Base-by-base conservation (phyloP, 1,140 invertebrate genomes). In the Ladona fulva region DNA sequence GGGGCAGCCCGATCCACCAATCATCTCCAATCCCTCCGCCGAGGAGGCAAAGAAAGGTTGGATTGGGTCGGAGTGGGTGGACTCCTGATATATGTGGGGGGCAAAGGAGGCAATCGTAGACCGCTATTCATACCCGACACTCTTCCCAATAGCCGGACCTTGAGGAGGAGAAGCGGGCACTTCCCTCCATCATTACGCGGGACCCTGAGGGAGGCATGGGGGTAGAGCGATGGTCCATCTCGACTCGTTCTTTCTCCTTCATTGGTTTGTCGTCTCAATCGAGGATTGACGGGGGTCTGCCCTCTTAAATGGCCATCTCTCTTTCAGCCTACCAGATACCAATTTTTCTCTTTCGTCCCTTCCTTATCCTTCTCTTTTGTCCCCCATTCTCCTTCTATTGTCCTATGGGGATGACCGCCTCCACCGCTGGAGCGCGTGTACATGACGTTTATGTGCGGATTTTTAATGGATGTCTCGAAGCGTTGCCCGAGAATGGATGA, bases 261-360 rank as follows among this genome's bases (percentile, higher is more conserved):
- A 66, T 66, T 66, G 52, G 16, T 66, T 66, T 66, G 52, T 66
- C 52, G 52, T 66, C 52, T 66, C 52, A 66, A 66, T 66, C 52
- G 52, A 5, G 16, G 3, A 66, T 66, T 66, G 52, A 12, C 52
- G 52, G 44, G 10, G 10, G 44, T 19, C n/a, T 19, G 52, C 52
- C 52, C 52, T 22, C 52, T 66, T 12, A 66, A 66, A 66, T 66
- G 52, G 52, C 3, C 12, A 66, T 22, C n/a, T 12, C 3, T 66
- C 52, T 19, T 12, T 66, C 29, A 37, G 29, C 1, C 8, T n/a
- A n/a, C n/a, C n/a, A n/a, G n/a, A n/a, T n/a, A n/a, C n/a, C n/a
- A n/a, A n/a, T n/a, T n/a, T n/a, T n/a, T n/a, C n/a, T n/a, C n/a
- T n/a, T n/a, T n/a, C n/a, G n/a, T n/a, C n/a, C n/a, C n/a, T n/a